Percentiles rank a stretch among this genome's conserved stretches.
Conservation (phyloP, 2,113 vertebrate genomes). For the Crocuta crocuta region DNA sequence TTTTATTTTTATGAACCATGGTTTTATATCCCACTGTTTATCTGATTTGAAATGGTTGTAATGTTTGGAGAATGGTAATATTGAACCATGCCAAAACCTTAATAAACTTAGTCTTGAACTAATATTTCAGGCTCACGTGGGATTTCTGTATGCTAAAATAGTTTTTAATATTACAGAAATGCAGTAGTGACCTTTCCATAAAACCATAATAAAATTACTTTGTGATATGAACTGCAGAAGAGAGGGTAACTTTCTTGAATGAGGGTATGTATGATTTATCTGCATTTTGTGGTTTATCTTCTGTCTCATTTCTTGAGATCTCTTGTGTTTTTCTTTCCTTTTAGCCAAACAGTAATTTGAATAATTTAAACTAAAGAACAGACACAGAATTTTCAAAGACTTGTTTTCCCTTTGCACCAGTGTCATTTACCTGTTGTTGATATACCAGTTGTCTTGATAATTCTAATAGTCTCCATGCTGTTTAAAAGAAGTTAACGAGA, state of each 20-base stretch:
- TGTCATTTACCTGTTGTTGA: not conserved
- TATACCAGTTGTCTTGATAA: not conserved
- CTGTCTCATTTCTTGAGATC: slow-evolving; percentile 59
- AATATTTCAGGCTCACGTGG: slow-evolving; percentile 74
- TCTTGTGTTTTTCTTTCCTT: slow-evolving; percentile 46
- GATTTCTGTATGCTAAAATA: slow-evolving; percentile 78
- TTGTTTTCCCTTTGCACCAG: slow-evolving; percentile 29
- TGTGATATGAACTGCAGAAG: slow-evolving; percentile 60
- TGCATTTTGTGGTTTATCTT: slow-evolving; percentile 74
- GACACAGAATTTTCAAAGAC: not conserved
- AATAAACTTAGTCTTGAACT: slow-evolving; percentile 79
- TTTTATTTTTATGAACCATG: slow-evolving; percentile 79
- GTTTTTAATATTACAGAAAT: slow-evolving; percentile 86
- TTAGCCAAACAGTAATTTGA: slow-evolving; percentile 69
- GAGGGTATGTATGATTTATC: slow-evolving; percentile 45
- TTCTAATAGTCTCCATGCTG: not conserved
- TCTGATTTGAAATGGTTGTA: slow-evolving; percentile 80
- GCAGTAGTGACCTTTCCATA: slow-evolving; percentile 82
- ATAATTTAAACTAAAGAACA: slow-evolving; percentile 65
- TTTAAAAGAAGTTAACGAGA: slow-evolving; percentile 43
- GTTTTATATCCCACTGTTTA: slow-evolving; percentile 79
- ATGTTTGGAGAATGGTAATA: slow-evolving; percentile 79
- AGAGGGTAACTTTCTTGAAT: slow-evolving; percentile 62
- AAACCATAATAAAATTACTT: slow-evolving; percentile 73
- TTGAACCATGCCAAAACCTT: slow-evolving; percentile 71